Evolutionary conservation across 2,797 vertebrate species (phyloP).

Genomic region (Falco peregrinus): DNA sequence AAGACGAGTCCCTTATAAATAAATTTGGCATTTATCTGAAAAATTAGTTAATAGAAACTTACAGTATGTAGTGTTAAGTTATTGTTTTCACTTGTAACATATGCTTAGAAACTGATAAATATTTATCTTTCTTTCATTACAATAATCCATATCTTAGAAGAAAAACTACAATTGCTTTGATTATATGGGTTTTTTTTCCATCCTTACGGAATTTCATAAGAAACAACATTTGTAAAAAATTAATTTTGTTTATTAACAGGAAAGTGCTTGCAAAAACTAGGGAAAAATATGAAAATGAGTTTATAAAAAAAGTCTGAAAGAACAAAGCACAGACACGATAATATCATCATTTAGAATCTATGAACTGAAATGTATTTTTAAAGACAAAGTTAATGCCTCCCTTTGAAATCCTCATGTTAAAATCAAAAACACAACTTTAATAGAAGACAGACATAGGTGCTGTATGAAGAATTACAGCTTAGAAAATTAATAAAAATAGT

Average conservation of each 20-base stretch:
- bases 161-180: constrained; percentile 55
- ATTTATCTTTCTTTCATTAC: constrained; percentile 66
- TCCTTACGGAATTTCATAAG: not conserved
- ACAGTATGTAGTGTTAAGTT: not conserved
- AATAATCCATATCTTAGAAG: constrained; percentile 31
- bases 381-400: constrained; percentile 72
- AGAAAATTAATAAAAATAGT: constrained; percentile 91
- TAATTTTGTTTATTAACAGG: constrained; percentile 65
- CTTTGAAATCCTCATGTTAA: constrained; percentile 79
- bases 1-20: constrained; percentile 43
- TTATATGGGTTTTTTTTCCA: constrained; percentile 43
- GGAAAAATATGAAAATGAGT: constrained; percentile 65
- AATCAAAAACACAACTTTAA: constrained; percentile 80
- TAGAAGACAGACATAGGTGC: constrained; percentile 78
- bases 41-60: constrained; percentile 58
- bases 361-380: constrained; percentile 73
- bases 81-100: constrained; percentile 62
- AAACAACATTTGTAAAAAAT: constrained; percentile 42
- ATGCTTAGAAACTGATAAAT: constrained; percentile 64
- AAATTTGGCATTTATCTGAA: constrained; percentile 62
- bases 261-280: constrained; percentile 60
- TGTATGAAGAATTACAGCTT: constrained; percentile 78
- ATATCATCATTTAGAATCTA: constrained; percentile 69
- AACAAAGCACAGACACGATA: constrained; percentile 69
- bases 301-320: constrained; percentile 55